Base-by-base conservation (phyloP, 2,888 invertebrate genomes). In the Apotomis turbidana region DNA sequence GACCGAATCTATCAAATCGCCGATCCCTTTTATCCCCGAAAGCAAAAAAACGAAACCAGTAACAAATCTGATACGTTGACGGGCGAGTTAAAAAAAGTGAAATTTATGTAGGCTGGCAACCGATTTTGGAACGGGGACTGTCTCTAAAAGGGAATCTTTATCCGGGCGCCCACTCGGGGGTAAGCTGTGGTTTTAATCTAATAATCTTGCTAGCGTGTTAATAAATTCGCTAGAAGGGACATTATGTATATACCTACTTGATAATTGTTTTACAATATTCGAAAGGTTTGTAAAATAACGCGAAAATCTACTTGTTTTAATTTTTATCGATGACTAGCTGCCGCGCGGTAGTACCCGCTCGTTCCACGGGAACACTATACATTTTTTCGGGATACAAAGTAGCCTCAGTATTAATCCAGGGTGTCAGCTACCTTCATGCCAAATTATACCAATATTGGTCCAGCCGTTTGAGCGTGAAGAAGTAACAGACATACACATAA, bases 141-240 rank as follows among this genome's bases (percentile, higher is more conserved):
- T 78, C 75, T 74, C 73, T 75, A 75, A 76, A 77, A 75, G 75
- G 68, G 77, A 78, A 76, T 79, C 77, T 76, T 76, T 71, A 76
- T 79, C 76, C 74, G 71, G 58, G 67, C 68, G 58, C 75, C 67
- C 70, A 68, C 68, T 60, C 72, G 77, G 78, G 82, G 77, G 78
- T 78, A 71, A 71, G 72, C 75, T 79, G 80, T 64, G 80, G 80
- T 81, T 81, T 80, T 80, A 83, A 84, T 83, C 79, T 81, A 81
- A 83, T 83, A 82, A 81, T 80, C 78, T 76, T 71, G 71, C 70
- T 27, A 52, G 15, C 70, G 55, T 61, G 61, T 27, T 55, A 27
- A n/a, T 57, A 61, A 13, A 73, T 66, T 61, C 9, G 10, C 69
- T 70, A 51, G 73, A 70, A 60, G 66, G 4, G 66, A 13, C 68